Percentiles rank a stretch among this genome's conserved stretches.
These are phyloP conservation scores for Procambarus virginalis DNA, from an alignment of 1,140 invertebrate genomes.

Conservation along the genomic window DNA sequence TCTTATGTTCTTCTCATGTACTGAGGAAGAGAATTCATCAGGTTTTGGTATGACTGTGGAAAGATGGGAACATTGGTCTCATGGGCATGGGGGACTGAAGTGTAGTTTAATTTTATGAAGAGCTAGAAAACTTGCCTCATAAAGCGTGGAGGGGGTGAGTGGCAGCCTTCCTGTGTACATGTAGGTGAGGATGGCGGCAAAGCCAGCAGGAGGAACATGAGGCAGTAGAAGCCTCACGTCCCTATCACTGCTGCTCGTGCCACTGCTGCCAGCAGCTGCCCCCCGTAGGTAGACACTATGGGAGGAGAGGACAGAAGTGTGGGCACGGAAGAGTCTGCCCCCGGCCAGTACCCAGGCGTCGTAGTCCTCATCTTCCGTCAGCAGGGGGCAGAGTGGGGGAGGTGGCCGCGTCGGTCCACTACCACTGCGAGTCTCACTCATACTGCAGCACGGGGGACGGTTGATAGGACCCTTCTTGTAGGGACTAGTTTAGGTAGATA, in stretches of 20 bases:
- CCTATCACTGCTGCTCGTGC: slow-evolving; percentile 72
- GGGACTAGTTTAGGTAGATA: too few species aligned
- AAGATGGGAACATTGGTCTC: too few species aligned
- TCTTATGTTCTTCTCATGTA: too few species aligned
- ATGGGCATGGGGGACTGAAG: too few species aligned
- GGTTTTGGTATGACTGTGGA: too few species aligned
- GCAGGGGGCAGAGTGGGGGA: slow-evolving; percentile 26
- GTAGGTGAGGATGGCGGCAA: slow-evolving; percentile 82
- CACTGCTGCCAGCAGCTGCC: slow-evolving; percentile 72
- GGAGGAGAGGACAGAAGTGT: slow-evolving; percentile 80
- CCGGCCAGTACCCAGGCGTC: slow-evolving; percentile 66
- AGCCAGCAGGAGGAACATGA: slow-evolving; percentile 81
- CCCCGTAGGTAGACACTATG: slow-evolving; percentile 83
- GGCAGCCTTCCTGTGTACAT: slow-evolving; percentile 86
- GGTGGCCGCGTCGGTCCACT: slow-evolving; percentile 1
- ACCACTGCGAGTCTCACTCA: slow-evolving; percentile 31
- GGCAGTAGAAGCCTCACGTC: slow-evolving; percentile 75
- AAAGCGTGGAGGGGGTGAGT: slow-evolving; percentile 82
- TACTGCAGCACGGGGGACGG: background rate
- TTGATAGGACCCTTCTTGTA: too few species aligned
- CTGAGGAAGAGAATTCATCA: too few species aligned
- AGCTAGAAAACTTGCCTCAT: slow-evolving; percentile 73
- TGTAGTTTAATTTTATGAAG: too few species aligned
- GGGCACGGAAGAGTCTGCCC: slow-evolving; percentile 80
- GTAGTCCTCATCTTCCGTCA: slow-evolving; percentile 59